Conservation (phyloP, 1,140 invertebrate species). For the Idris sp. region DNA sequence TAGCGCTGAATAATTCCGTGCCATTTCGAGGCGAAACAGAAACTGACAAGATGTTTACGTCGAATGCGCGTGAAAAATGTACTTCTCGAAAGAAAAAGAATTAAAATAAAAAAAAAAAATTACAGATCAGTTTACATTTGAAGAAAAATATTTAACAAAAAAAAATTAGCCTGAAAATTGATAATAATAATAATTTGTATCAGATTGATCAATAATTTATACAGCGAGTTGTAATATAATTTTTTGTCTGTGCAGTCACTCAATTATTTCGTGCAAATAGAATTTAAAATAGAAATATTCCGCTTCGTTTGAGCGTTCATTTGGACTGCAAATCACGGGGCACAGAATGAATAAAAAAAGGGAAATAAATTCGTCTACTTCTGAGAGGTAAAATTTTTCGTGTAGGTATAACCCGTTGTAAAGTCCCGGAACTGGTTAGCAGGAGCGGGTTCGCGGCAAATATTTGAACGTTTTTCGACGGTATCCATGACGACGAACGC, state of each 20-base stretch:
- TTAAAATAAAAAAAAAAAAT: not conserved
- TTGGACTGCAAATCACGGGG: conserved; percentile 43
- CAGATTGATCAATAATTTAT: conserved; percentile 43
- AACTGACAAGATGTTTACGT: conserved; percentile 40
- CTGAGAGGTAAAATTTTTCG: conserved; percentile 49
- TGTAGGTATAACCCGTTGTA: conserved; percentile 49
- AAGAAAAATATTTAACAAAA: no score
- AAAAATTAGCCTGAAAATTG: no score
- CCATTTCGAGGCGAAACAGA: no score
- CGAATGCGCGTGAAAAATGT: no score
- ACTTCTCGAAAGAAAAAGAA: no score
- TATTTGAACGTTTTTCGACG: conserved; percentile 71
- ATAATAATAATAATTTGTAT: no score
- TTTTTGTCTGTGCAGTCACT: conserved; percentile 29
- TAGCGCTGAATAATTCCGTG: conserved; percentile 71
- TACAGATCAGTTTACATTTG: no score
- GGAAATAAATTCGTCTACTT: no score
- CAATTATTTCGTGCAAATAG: conserved; percentile 54
- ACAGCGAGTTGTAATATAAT: conserved; percentile 14
- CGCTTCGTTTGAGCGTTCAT: conserved; percentile 44
- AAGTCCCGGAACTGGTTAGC: conserved; percentile 63
- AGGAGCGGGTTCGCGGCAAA: conserved; percentile 64
- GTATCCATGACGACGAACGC: conserved; percentile 69
- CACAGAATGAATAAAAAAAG: conserved; percentile 44
- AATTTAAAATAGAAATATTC: conserved; percentile 60